phyloP scores from a whole-genome alignment of 2,113 vertebrate species.

The Typhlomys cinereus region DNA sequence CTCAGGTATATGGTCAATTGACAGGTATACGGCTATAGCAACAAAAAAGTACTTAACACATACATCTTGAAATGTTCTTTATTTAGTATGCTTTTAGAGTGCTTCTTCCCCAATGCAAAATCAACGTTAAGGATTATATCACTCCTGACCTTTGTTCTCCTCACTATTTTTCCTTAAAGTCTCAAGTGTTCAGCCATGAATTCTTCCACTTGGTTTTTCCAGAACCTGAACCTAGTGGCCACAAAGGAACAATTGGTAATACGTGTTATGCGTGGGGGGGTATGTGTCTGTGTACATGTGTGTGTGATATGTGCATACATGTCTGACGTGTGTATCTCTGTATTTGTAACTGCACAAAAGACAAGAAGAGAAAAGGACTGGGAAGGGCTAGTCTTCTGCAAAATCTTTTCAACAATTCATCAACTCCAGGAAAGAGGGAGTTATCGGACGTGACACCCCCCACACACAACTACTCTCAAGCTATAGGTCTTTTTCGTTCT shows the following conservation, averaged over 20 bases:
- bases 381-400: not conserved
- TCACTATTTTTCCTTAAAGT: constrained; percentile 1
- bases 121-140: not conserved
- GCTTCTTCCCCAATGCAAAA: constrained; percentile 3
- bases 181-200: constrained; percentile 1
- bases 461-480: not conserved
- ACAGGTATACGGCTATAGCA: not conserved
- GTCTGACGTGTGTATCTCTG: not conserved
- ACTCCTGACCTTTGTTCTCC: not conserved
- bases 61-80: not conserved
- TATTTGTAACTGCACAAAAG: not conserved
- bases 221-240: not conserved
- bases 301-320: not conserved
- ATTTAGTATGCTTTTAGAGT: not conserved
- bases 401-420: not conserved
- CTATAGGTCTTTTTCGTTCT: not conserved
- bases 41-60: not conserved
- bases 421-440: not conserved
- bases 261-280: not conserved
- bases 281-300: not conserved
- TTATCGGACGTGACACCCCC: accelerated
- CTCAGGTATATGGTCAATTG: no score
- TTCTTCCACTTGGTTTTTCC: not conserved
- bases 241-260: not conserved
- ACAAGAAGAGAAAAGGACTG: not conserved